Conservation (phyloP, 2,888 invertebrate species). For the Perizoma affinitatum region DNA sequence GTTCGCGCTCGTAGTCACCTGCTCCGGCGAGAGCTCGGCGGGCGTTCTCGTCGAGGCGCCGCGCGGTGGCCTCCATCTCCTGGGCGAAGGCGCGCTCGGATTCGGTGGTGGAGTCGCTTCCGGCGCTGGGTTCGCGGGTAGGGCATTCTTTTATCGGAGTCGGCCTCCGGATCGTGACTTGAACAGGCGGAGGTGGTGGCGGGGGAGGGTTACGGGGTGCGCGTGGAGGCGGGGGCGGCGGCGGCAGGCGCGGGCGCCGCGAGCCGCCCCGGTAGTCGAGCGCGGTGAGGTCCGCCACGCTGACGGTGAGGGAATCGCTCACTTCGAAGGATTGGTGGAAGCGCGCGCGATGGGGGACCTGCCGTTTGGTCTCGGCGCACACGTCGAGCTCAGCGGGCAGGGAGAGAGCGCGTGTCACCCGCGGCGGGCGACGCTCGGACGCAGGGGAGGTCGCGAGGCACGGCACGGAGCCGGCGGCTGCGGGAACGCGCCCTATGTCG, state of each 20-base stretch:
- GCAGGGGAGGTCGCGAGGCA: slow-evolving; percentile 65
- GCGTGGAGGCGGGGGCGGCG: slow-evolving; percentile 65
- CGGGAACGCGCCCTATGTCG: slow-evolving; percentile 65
- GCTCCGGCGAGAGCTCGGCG: slow-evolving; percentile 76
- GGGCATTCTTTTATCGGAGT: slow-evolving; percentile 49
- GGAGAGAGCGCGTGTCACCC: slow-evolving; percentile 74
- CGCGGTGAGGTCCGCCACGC: slow-evolving; percentile 85
- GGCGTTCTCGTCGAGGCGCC: slow-evolving; percentile 71
- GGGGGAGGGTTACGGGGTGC: slow-evolving; percentile 51
- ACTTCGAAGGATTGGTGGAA: slow-evolving; percentile 79
- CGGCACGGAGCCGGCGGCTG: slow-evolving; percentile 71
- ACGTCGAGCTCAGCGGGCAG: slow-evolving; percentile 88
- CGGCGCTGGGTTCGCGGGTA: slow-evolving; percentile 72
- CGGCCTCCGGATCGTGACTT: slow-evolving; percentile 49
- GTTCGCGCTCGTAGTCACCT: slow-evolving; percentile 82
- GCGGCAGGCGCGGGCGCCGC: slow-evolving; percentile 69
- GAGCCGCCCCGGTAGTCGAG: slow-evolving; percentile 81
- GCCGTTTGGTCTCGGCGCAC: slow-evolving; percentile 74
- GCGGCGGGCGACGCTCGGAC: slow-evolving; percentile 65
- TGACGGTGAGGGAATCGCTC: slow-evolving; percentile 81
- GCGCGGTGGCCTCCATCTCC: slow-evolving; percentile 78
- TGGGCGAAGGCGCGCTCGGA: slow-evolving; percentile 74
- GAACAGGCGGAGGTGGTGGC: slow-evolving; percentile 63
- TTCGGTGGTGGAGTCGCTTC: slow-evolving; percentile 78
- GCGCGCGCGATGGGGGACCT: slow-evolving; percentile 63